Conservation (phyloP, 92 coral and sea anemone genomes). For the Pocillopora meandrina region DNA sequence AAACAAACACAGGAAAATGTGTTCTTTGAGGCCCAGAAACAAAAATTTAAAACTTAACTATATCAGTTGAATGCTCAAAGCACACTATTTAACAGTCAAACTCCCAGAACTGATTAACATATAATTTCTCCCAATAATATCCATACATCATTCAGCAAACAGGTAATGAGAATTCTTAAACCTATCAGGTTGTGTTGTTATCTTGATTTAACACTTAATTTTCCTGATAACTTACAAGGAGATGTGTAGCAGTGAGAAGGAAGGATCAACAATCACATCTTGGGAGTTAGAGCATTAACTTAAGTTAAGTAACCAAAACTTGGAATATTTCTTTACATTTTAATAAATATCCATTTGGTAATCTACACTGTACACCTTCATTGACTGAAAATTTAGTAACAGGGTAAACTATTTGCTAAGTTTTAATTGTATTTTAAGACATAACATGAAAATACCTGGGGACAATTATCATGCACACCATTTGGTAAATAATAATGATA, state of each 20-base stretch:
- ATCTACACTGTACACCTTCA: slow-evolving; percentile 16
- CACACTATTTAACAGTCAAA: too few species aligned
- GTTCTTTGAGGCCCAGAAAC: too few species aligned
- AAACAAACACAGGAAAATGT: too few species aligned
- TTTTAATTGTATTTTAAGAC: neutral
- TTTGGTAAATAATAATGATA: neutral
- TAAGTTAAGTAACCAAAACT: neutral
- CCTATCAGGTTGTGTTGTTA: too few species aligned
- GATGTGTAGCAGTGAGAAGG: neutral
- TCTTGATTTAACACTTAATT: too few species aligned
- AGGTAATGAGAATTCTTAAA: too few species aligned
- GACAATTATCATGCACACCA: neutral
- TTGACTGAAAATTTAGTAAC: neutral
- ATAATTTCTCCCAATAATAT: too few species aligned
- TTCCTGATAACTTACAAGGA: too few species aligned
- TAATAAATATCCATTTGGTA: slow-evolving; percentile 13
- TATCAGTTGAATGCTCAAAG: too few species aligned
- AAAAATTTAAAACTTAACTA: too few species aligned
- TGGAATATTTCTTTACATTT: neutral
- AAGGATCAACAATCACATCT: neutral
- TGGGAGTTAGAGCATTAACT: neutral
- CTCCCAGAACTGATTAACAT: too few species aligned
- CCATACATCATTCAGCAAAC: too few species aligned
- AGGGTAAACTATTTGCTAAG: neutral
- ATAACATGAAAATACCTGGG: neutral